Evolutionary conservation across 2,888 invertebrate species (phyloP).

Genomic region (Cephus runcator): DNA sequence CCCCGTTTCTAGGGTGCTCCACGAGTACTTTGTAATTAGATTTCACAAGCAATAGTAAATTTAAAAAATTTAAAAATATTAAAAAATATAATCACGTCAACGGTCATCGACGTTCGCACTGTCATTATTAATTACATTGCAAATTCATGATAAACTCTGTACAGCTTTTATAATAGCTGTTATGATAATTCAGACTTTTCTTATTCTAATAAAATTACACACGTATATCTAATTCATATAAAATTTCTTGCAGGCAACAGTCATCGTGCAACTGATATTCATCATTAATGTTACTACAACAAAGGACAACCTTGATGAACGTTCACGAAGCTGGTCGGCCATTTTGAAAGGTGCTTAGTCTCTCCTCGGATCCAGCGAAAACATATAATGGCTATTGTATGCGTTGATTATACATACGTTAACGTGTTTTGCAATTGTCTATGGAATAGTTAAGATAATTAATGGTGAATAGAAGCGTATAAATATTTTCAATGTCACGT

Average conservation of each 20-base stretch:
- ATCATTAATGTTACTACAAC: slow-evolving; percentile 14
- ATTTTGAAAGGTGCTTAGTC: slow-evolving; percentile 9
- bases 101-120: not conserved
- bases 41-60: not conserved
- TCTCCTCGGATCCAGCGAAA: not conserved
- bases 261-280: not conserved
- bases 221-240: not conserved
- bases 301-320: slow-evolving; percentile 18
- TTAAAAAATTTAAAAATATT: too few species aligned
- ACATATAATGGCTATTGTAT: not conserved
- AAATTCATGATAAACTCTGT: not conserved
- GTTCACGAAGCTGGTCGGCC: slow-evolving; percentile 50
- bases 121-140: not conserved
- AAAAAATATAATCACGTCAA: not conserved
- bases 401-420: not conserved
- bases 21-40: not conserved
- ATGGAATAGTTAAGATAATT: not conserved
- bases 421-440: not conserved
- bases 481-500: not conserved
- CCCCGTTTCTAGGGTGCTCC: not conserved
- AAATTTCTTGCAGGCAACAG: not conserved
- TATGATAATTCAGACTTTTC: not conserved
- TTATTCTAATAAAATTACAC: not conserved
- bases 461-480: not conserved
- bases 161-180: not conserved